phyloP scores from a whole-genome alignment of 2,797 vertebrate genomes.

The Tragopan temminckii region DNA sequence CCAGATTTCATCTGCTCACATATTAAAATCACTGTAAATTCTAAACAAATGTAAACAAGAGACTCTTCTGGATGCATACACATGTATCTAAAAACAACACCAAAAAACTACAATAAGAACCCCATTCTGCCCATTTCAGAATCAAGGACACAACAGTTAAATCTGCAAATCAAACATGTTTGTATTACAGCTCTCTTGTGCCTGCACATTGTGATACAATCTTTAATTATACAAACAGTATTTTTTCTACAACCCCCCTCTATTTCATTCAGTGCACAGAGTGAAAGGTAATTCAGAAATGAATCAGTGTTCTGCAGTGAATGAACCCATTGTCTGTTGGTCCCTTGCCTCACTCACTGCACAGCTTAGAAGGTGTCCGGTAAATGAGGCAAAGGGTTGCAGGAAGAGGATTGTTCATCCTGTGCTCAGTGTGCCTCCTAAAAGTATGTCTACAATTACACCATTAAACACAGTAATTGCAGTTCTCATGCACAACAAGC shows the following conservation, averaged over 20 bases:
- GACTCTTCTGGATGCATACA: neutral
- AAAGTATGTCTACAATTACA: neutral
- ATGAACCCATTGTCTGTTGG: slow-evolving; percentile 56
- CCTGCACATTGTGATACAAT: neutral
- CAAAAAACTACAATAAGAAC: neutral
- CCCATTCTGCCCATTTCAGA: neutral
- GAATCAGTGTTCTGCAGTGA: slow-evolving; percentile 61
- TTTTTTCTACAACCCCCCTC: neutral
- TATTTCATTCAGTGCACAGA: neutral
- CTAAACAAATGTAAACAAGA: neutral
- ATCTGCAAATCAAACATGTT: neutral
- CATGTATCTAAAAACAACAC: neutral
- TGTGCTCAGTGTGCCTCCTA: slow-evolving; percentile 17
- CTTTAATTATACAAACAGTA: slow-evolving; percentile 36
- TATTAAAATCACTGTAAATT: neutral
- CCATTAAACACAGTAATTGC: neutral
- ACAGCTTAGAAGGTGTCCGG: slow-evolving; percentile 22
- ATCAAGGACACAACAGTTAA: neutral
- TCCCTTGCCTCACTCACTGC: neutral
- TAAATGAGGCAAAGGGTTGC: slow-evolving; percentile 63
- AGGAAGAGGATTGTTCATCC: slow-evolving; percentile 60
- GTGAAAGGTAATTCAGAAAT: slow-evolving; percentile 64
- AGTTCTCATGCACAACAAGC: neutral
- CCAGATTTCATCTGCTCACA: neutral
- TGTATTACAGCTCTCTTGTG: neutral